Evolutionary conservation across 2,888 invertebrate genomes (phyloP).

Genomic region (Hypsopygia costalis): DNA sequence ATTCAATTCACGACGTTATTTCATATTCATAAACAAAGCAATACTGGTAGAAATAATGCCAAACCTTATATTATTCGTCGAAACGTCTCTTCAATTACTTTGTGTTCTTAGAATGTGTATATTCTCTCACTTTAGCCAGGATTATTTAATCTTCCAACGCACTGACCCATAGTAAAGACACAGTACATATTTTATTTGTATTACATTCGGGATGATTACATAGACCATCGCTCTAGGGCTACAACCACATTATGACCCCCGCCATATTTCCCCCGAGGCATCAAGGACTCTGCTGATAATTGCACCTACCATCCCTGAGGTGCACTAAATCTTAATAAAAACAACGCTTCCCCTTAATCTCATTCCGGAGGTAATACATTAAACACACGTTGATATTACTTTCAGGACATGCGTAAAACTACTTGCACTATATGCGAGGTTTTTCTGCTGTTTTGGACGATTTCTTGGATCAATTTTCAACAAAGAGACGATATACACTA

Average conservation of each 20-base stretch:
- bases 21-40: too few relatives aligned
- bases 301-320: conserved; percentile 50
- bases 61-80: too few relatives aligned
- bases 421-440: too few relatives aligned
- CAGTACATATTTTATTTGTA: conserved; percentile 9
- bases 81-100: too few relatives aligned
- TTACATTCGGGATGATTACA: conserved; percentile 24
- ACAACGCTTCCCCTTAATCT: conserved; percentile 32
- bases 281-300: conserved; percentile 46
- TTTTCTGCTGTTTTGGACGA: too few relatives aligned
- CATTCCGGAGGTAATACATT: conserved; percentile 42
- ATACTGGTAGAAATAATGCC: too few relatives aligned
- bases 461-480: too few relatives aligned
- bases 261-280: conserved; percentile 57
- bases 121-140: too few relatives aligned
- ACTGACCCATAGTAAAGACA: conserved; percentile 1
- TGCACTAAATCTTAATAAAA: conserved; percentile 69
- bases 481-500: too few relatives aligned
- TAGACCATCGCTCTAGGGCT: conserved; percentile 32
- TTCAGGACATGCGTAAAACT: too few relatives aligned
- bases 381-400: conserved; percentile 20
- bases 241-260: conserved; percentile 41
- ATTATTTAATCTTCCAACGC: conserved; percentile 2
- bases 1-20: too few relatives aligned
- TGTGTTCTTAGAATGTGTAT: too few relatives aligned